phyloP scores from a whole-genome alignment of 2,113 vertebrate genomes.

The Climacteris rufus region DNA sequence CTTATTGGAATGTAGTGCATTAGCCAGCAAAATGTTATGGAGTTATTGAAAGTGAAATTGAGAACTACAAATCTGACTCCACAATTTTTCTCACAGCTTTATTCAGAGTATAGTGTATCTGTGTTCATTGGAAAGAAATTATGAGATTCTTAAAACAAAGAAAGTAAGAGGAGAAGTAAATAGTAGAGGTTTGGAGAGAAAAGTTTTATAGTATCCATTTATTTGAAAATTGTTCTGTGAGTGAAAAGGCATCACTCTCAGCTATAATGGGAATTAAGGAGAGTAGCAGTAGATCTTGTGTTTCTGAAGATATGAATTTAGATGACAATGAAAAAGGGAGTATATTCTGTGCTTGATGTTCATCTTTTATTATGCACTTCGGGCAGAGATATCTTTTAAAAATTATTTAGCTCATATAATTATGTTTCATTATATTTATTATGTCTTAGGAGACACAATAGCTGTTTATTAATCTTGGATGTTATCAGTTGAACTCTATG shows the following conservation, averaged over 20 bases:
- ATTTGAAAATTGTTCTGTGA: not conserved
- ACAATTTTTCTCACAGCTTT: not conserved
- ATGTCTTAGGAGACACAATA: not conserved
- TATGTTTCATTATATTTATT: not conserved
- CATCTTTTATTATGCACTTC: not conserved
- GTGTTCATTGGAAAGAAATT: not conserved
- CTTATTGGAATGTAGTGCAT: not conserved
- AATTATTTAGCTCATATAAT: not conserved
- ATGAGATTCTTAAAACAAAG: not conserved
- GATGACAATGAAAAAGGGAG: not conserved
- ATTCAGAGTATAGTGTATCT: not conserved
- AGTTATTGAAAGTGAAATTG: not conserved
- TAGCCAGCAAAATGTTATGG: not conserved
- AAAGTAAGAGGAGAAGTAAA: not conserved
- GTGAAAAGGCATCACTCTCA: not conserved
- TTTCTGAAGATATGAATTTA: not conserved
- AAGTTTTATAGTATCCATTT: not conserved
- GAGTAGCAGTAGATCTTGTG: not conserved
- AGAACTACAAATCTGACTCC: not conserved
- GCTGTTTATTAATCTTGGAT: not conserved
- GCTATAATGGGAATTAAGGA: not conserved
- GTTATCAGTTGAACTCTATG: not conserved
- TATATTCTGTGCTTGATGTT: not conserved
- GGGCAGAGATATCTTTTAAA: not conserved
- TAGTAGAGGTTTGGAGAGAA: fast-evolving